phyloP scores from a whole-genome alignment of 2,113 vertebrate species.

The Reinhardtius hippoglossoides region DNA sequence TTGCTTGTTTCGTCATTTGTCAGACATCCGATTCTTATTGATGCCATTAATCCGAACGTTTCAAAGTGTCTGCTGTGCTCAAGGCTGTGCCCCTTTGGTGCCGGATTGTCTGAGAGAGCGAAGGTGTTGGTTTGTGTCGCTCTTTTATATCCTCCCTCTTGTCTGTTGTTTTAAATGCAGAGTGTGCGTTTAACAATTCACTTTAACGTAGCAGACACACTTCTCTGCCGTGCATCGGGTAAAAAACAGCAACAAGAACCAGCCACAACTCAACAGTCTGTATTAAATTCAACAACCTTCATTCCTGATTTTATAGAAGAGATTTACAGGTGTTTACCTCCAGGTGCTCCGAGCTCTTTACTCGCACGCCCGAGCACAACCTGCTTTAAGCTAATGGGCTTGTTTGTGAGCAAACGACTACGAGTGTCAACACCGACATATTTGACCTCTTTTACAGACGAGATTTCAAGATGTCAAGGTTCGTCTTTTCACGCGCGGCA shows the following conservation, averaged over 20 bases:
- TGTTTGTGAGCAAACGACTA: background rate
- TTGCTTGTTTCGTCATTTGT: too few species aligned
- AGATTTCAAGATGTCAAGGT: constrained; percentile 39
- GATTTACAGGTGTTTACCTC: background rate
- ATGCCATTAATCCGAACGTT: too few species aligned
- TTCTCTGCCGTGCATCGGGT: background rate
- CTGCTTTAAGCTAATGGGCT: constrained; percentile 3
- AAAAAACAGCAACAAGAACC: background rate
- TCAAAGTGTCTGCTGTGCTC: too few species aligned
- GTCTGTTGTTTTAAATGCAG: too few species aligned
- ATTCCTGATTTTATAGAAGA: too few species aligned
- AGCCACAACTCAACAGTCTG: background rate
- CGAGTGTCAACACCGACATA: constrained; percentile 13
- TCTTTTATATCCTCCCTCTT: background rate
- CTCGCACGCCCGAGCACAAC: background rate
- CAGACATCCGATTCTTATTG: too few species aligned
- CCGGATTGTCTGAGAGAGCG: too few species aligned
- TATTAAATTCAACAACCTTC: background rate
- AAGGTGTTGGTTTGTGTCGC: too few species aligned
- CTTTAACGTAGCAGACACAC: background rate
- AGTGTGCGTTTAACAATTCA: too few species aligned
- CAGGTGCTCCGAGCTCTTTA: background rate
- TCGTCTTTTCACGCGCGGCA: constrained; percentile 32
- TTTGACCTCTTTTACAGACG: constrained; percentile 17
- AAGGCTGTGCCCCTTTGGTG: too few species aligned